Evolutionary conservation across 2,113 vertebrate species (phyloP).

Genomic region (Equus quagga): DNA sequence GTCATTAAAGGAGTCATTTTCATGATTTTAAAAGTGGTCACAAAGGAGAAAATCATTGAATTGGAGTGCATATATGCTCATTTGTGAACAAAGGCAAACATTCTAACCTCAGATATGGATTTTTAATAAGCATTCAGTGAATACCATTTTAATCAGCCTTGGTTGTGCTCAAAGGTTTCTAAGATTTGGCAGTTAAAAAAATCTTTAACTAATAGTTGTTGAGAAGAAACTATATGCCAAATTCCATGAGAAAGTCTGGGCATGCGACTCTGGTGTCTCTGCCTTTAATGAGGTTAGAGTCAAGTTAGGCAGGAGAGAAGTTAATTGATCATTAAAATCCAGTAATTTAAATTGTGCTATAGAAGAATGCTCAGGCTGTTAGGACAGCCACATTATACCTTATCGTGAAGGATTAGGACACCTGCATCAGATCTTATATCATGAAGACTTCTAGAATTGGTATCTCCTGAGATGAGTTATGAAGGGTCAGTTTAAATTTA

Average conservation of each 20-base stretch:
- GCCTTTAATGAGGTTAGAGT: not conserved
- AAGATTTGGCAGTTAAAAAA: not conserved
- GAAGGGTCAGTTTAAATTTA: not conserved
- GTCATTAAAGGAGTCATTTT: not conserved
- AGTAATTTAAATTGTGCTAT: not conserved
- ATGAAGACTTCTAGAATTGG: not conserved
- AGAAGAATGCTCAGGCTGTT: not conserved
- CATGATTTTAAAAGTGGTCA: not conserved
- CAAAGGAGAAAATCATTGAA: not conserved
- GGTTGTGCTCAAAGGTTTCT: not conserved
- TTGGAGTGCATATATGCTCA: not conserved
- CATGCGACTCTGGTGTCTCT: not conserved
- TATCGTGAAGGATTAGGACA: not conserved
- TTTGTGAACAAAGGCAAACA: not conserved
- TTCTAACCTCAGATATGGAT: not conserved
- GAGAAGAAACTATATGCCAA: not conserved
- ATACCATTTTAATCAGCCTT: slow-evolving; percentile 29
- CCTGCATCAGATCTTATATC: not conserved
- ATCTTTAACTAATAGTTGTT: not conserved
- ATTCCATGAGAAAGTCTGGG: not conserved
- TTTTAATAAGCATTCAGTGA: not conserved
- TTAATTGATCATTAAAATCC: not conserved
- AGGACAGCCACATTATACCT: not conserved
- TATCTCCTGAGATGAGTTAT: not conserved
- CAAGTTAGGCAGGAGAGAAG: not conserved